phyloP scores from a whole-genome alignment of 2,797 vertebrate species.

The Acanthurus tractus region DNA sequence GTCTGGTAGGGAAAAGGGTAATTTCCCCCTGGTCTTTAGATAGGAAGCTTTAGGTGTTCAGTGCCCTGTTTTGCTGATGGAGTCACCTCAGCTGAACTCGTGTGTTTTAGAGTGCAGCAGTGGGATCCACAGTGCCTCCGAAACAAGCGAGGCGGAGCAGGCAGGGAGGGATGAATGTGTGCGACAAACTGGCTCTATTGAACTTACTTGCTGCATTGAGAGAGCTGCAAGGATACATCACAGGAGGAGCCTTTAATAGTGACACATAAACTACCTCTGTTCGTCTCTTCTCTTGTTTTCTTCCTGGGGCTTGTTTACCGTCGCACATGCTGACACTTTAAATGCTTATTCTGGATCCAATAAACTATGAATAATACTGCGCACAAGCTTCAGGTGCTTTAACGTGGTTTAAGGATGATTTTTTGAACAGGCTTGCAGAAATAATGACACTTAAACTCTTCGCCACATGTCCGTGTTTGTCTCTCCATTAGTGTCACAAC shows the following conservation, averaged over 20 bases:
- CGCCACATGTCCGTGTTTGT: slow-evolving; percentile 34
- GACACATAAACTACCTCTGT: slow-evolving; percentile 24
- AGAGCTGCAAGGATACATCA: slow-evolving; percentile 13
- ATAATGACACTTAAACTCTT: slow-evolving; percentile 12
- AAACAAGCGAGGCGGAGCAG: slow-evolving; percentile 8
- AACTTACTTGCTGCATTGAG: slow-evolving; percentile 21
- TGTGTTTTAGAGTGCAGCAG: not conserved
- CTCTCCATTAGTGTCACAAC: slow-evolving; percentile 44
- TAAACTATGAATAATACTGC: slow-evolving; percentile 32
- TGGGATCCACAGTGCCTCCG: not conserved
- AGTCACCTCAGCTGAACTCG: slow-evolving; percentile 11
- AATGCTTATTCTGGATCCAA: slow-evolving; percentile 10
- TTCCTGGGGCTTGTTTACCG: slow-evolving; percentile 37
- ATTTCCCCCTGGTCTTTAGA: not conserved
- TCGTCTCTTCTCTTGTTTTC: slow-evolving; percentile 38
- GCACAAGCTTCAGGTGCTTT: not conserved
- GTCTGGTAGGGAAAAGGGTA: not conserved
- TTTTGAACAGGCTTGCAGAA: slow-evolving; percentile 8
- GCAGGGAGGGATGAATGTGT: slow-evolving; percentile 4
- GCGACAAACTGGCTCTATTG: slow-evolving; percentile 30
- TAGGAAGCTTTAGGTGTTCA: not conserved
- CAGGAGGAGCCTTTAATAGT: slow-evolving; percentile 25
- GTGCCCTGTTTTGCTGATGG: not conserved
- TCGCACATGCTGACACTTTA: slow-evolving; percentile 22
- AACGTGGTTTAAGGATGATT: not conserved